Base-by-base conservation (phyloP, 2,888 invertebrate genomes). In the Xestia ashworthii region DNA sequence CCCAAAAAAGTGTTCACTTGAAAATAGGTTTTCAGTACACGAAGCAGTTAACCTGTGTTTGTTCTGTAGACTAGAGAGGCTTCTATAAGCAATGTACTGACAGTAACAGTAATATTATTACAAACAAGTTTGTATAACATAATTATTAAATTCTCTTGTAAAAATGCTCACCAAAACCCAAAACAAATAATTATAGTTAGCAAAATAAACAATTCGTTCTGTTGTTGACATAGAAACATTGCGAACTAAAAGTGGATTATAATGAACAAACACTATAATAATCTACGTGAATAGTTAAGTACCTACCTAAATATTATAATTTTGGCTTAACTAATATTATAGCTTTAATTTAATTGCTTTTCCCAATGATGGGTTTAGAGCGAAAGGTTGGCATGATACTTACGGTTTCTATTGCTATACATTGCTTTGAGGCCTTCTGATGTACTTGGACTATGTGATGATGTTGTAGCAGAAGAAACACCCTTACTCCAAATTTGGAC, bases 171-270 rank as follows among this genome's bases (percentile, higher is more conserved):
- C 2, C 14, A 41, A 76, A 53, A 76, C 25, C 46, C 2, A 25
- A 55, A 66, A 62, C 14, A 62, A 62, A 38, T 48, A 58, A 32
- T 44, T 25, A 14, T 41, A 41, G 19, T 44, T 53, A 46, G 25
- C 46, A 44, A 32, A 70, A 66, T n/a, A 78, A 66, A 66, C 22
- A 64, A 58, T 32, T 50, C 4, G 14, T 46, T 50, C 44, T 19
- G 22, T 6, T 50, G 46, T 44, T 25, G 32, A 48, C 41, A 76
- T 32, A 48, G 3, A 62, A 80, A 74, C 14, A 60, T 60, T 48
- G n/a, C 41, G 1, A 65, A 82, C 46, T 38, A 38, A 81, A 71
- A 71, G 22, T 71, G 22, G 14, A 48, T 71, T 22, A 16, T 53
- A 68, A 80, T 53, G 32, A 70, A 48, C 32, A 22, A 32, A 50